These are phyloP conservation scores for Hedya salicella DNA, from an alignment of 2,888 invertebrate species.

Conservation along the genomic window DNA sequence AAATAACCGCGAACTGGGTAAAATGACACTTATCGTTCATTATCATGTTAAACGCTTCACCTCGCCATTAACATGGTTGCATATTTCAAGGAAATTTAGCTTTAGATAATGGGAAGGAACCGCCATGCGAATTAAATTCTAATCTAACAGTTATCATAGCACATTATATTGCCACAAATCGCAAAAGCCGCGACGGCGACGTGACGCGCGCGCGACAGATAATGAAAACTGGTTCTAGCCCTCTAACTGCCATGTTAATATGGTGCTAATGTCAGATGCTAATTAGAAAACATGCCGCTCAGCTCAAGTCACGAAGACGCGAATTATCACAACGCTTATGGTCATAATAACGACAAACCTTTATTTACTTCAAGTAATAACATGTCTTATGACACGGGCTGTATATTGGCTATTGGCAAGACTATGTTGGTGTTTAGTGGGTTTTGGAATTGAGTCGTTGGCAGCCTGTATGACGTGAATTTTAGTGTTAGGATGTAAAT, in stretches of 20 bases:
- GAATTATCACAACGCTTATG: conserved; percentile 21
- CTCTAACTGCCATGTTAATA: conserved; percentile 30
- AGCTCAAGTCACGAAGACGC: conserved; percentile 17
- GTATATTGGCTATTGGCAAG: background rate
- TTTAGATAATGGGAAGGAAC: conserved; percentile 19
- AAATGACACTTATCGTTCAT: too few relatives aligned
- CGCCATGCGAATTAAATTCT: conserved; percentile 1
- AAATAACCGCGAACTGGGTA: too few relatives aligned
- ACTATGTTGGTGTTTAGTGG: background rate
- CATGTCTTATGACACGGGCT: background rate
- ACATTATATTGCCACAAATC: conserved; percentile 6
- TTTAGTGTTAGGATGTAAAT: conserved; percentile 25
- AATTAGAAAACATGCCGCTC: conserved; percentile 26
- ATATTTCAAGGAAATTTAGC: background rate
- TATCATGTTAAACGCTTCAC: too few relatives aligned
- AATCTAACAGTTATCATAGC: conserved; percentile 8
- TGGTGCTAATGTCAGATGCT: conserved; percentile 39
- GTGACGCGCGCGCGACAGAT: conserved; percentile 17
- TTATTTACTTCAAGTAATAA: background rate
- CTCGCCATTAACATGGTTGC: too few relatives aligned
- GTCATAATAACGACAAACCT: background rate
- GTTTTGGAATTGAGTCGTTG: background rate
- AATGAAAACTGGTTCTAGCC: conserved; percentile 36
- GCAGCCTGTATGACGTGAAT: conserved; percentile 19
- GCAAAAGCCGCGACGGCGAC: conserved; percentile 16